These are phyloP conservation scores for Alces alces DNA, from an alignment of 2,113 vertebrate genomes.

Conservation along the genomic window DNA sequence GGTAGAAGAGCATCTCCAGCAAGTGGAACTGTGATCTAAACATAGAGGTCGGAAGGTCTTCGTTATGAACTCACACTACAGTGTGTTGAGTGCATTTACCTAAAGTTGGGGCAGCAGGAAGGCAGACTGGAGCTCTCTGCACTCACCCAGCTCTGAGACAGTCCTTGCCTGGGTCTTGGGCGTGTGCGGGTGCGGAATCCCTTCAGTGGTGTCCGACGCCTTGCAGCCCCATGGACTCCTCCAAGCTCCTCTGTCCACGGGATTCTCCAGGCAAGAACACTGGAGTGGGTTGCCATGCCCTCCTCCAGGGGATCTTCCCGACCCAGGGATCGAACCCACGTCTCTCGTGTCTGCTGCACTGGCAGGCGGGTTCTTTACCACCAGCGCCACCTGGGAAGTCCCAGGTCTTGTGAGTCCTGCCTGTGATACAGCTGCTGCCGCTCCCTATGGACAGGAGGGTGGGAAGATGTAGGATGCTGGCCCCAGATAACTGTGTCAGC, in stretches of 20 bases:
- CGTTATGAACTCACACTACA: not conserved
- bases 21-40: not conserved
- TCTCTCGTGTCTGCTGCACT: no score
- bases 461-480: no score
- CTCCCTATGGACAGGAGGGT: no score
- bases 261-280: not conserved
- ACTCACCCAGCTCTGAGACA: not conserved
- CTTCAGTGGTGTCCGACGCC: not conserved
- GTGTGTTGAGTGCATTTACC: not conserved
- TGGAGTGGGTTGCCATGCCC: not conserved
- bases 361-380: no score
- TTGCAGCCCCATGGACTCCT: not conserved
- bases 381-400: no score
- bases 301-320: no score
- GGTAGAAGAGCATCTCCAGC: not conserved
- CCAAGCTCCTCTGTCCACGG: not conserved
- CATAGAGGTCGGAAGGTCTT: not conserved
- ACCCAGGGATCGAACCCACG: no score
- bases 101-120: not conserved
- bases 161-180: accelerated
- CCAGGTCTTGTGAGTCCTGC: no score
- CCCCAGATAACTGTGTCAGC: no score
- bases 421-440: no score
- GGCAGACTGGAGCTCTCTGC: not conserved
- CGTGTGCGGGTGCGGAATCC: accelerated